Conservation (phyloP, 1,140 invertebrate genomes). For the Drosophila bifasciata region DNA sequence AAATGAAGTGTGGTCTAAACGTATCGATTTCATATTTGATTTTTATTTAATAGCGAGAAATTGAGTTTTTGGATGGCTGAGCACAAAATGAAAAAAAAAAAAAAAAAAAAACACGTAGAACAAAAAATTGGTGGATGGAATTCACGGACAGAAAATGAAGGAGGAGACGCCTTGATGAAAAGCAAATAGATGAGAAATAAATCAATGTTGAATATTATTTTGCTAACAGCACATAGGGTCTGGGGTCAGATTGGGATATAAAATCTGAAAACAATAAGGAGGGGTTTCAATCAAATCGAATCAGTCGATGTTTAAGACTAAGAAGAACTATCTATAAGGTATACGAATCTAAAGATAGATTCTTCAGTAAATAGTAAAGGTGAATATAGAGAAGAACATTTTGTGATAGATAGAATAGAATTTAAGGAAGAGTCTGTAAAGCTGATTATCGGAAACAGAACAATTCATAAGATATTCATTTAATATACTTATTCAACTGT, state of each 20-base stretch:
- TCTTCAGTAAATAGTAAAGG: too few species aligned
- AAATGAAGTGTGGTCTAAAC: constrained; percentile 59
- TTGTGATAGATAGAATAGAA: too few species aligned
- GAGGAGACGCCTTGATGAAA: constrained; percentile 3
- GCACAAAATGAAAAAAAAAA: constrained; percentile 17
- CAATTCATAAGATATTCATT: too few species aligned
- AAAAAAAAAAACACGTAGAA: neutral
- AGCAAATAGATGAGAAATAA: constrained; percentile 32
- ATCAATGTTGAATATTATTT: neutral
- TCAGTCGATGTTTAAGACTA: too few species aligned
- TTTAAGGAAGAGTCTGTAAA: too few species aligned
- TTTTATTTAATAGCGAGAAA: constrained; percentile 69
- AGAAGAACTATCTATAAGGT: too few species aligned
- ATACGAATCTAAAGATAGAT: too few species aligned
- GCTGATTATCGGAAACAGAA: neutral
- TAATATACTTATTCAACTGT: too few species aligned
- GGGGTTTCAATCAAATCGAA: too few species aligned
- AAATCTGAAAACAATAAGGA: neutral
- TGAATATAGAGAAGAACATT: too few species aligned
- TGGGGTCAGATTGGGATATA: constrained; percentile 9
- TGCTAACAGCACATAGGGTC: constrained; percentile 8
- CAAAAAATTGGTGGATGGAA: constrained; percentile 15
- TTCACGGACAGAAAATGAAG: neutral
- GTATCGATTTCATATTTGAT: constrained; percentile 75
- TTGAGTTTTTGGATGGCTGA: constrained; percentile 61